These are phyloP conservation scores for Zelleria hepariella DNA, from an alignment of 2,888 invertebrate genomes.

Conservation along the genomic window DNA sequence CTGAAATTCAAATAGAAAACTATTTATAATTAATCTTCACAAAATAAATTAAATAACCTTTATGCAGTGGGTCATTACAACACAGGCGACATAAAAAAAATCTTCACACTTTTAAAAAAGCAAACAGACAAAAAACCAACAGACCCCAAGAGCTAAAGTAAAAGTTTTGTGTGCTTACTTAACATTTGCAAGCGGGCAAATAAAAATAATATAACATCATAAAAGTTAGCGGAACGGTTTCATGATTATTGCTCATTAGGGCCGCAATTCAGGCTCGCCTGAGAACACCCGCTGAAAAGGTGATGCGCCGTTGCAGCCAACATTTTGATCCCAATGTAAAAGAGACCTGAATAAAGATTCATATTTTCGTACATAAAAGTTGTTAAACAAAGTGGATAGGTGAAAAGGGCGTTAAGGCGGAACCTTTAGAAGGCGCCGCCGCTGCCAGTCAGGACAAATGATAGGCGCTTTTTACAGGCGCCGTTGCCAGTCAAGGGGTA, in stretches of 20 bases:
- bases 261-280: slow-evolving; percentile 56
- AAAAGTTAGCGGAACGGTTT: slow-evolving; percentile 37
- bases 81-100: no score
- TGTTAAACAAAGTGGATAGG: no score
- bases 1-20: slow-evolving; percentile 1
- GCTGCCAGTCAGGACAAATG: no score
- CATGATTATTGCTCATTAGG: slow-evolving; percentile 63
- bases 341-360: not conserved
- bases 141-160: not conserved
- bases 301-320: not conserved
- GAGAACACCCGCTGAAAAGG: slow-evolving; percentile 31
- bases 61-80: no score
- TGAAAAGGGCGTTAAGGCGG: no score
- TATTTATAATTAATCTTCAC: no score
- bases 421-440: no score
- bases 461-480: no score
- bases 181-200: not conserved
- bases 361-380: no score
- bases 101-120: not conserved
- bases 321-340: not conserved
- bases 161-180: not conserved
- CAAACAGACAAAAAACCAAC: not conserved
- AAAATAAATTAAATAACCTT: no score
- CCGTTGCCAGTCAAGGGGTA: no score
- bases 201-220: slow-evolving; percentile 1